A percentile compares a stretch with the other conserved stretches of the same genome.
phyloP scores from a whole-genome alignment of 30 jellyfish, hydroid and myxozoan species.

The Aurelia coerulea region DNA sequence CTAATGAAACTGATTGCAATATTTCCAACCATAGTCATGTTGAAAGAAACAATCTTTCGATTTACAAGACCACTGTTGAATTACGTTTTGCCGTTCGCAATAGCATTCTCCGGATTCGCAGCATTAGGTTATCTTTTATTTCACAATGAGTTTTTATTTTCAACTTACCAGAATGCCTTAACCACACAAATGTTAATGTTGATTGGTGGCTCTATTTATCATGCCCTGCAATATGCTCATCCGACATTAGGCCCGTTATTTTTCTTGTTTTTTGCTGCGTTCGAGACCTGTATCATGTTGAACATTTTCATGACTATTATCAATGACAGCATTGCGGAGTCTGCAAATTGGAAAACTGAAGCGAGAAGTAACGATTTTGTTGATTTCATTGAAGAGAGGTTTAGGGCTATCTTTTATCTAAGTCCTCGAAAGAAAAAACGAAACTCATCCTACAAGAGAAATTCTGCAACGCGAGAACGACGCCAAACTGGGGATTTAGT shows the following conservation, averaged over 20 bases:
- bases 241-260: constrained; percentile 61
- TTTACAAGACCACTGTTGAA: constrained; percentile 39
- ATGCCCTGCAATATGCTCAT: constrained; percentile 27
- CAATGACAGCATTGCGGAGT: constrained; percentile 52
- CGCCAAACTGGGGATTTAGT: too few species aligned
- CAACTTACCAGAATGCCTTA: constrained; percentile 39
- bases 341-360: constrained; percentile 41
- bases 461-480: neutral
- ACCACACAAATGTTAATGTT: constrained; percentile 55
- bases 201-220: constrained; percentile 68
- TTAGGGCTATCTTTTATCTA: constrained; percentile 21
- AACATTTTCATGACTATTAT: constrained; percentile 66
- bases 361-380: constrained; percentile 45
- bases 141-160: constrained; percentile 27
- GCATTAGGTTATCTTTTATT: constrained; percentile 38
- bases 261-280: constrained; percentile 48
- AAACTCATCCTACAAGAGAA: neutral
- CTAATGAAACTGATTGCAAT: constrained; percentile 37
- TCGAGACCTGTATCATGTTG: constrained; percentile 51
- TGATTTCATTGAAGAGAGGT: constrained; percentile 31
- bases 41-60: constrained; percentile 29
- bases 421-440: constrained; percentile 1
- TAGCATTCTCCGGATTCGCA: constrained; percentile 54
- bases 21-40: constrained; percentile 26
- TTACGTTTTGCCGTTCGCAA: constrained; percentile 45